Evolutionary conservation across 2,888 invertebrate genomes (phyloP), one percentile per base, ranked within the genome.

Genomic region (Drosophila borborema): DNA sequence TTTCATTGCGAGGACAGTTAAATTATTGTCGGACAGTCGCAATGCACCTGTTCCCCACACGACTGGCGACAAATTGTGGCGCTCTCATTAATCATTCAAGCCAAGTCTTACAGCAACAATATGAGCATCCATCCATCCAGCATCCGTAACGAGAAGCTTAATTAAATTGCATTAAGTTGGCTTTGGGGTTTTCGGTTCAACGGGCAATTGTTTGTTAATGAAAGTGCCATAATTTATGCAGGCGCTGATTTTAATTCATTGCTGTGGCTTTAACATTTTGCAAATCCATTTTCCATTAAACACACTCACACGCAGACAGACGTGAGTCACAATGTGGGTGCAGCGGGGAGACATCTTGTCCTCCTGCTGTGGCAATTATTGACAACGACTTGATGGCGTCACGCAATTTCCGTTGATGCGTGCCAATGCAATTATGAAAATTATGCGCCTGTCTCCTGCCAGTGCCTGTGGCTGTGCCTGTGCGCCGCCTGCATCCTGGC

Each of bases 371-470:
- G 69, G 72, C 81, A 86, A 81, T 86, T 86, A 81, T 83, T 68
- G 78, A 77, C 81, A 79, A 70, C 79, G 84, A 83, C 86, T 83
- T 77, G 83, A 69, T 86, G 86, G 81, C 86, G 83, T 77, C 83
- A 64, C 77, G 71, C 72, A 79, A 79, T 86, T 83, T 86, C 81
- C 83, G 74, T 64, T 74, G 80, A 82, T 81, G 85, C 77, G 66
- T 82, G 80, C 76, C 74, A 85, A 84, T 82, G 82, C 82, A 84
- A 85, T 82, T 84, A 82, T 82, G 85, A 80, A 79, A 82, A 82
- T 76, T 69, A 82, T 80, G 80, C 65, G 60, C 53, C 64, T 64
- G 38, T 45, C 9, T 60, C 61, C 43, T 45, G 20, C 28, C 28
- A 28, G 28, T 28, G 28, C 6, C 28, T 14, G 38, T 45, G 20